Conservation (phyloP, 1,140 invertebrate genomes). For the Cotesia typhae region DNA sequence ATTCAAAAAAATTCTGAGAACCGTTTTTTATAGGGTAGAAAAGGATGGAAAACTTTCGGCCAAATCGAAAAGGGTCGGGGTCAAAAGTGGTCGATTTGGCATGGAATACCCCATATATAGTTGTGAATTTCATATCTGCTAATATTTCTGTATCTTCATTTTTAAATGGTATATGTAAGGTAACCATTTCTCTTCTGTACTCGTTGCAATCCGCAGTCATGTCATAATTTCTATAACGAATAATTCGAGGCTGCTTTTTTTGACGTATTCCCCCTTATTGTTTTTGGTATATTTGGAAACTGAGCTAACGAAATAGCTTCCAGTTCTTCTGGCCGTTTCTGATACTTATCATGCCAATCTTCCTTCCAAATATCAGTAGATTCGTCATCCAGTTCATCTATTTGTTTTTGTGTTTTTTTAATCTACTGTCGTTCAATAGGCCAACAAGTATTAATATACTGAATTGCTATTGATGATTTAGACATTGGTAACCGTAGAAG, state of each 20-base stretch:
- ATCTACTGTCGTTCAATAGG: no score
- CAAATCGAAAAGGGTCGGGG: no score
- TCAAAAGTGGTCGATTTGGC: no score
- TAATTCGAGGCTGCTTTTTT: slow-evolving; percentile 42
- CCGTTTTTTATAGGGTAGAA: no score
- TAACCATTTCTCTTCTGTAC: slow-evolving; percentile 50
- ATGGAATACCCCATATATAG: no score
- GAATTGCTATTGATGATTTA: no score
- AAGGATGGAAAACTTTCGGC: no score
- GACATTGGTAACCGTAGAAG: no score
- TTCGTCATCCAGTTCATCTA: no score
- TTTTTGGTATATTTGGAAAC: slow-evolving; percentile 44
- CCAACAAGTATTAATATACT: no score
- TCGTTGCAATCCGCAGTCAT: slow-evolving; percentile 41
- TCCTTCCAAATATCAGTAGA: slow-evolving; percentile 47
- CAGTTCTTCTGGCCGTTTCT: slow-evolving; percentile 43
- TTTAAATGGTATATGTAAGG: slow-evolving; percentile 49
- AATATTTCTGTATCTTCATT: slow-evolving; percentile 50
- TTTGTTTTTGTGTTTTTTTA: no score
- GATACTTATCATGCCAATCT: slow-evolving; percentile 50
- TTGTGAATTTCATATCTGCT: slow-evolving; percentile 25
- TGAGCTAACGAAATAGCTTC: slow-evolving; percentile 42
- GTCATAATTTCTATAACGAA: slow-evolving; percentile 55
- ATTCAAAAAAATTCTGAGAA: no score
- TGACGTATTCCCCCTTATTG: slow-evolving; percentile 42